phyloP scores from a whole-genome alignment of 2,113 vertebrate species.

The Cairina moschata region DNA sequence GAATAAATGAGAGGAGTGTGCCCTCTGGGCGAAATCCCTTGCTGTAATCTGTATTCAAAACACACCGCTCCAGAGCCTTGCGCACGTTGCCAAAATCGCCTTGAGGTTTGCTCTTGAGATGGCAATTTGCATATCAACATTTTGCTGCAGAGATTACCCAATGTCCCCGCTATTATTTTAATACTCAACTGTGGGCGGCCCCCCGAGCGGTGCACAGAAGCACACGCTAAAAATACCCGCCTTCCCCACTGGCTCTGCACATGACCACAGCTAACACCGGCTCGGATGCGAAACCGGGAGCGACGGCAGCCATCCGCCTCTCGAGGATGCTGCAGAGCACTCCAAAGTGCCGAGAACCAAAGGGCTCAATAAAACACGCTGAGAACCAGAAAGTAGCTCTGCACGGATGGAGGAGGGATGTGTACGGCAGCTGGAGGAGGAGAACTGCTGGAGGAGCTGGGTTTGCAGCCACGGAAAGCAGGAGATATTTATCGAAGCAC shows the following conservation, averaged over 20 bases:
- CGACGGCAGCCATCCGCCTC: background rate
- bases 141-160: constrained; percentile 32
- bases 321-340: background rate
- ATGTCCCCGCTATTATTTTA: constrained; percentile 33
- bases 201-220: constrained; percentile 24
- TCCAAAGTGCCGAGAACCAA: background rate
- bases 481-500: background rate
- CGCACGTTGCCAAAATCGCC: constrained; percentile 19
- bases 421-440: background rate
- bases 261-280: background rate
- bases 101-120: constrained; percentile 42
- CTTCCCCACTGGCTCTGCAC: background rate
- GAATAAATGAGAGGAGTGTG: constrained; percentile 11
- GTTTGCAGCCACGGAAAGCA: background rate
- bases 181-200: constrained; percentile 28
- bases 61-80: background rate
- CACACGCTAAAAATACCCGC: constrained; percentile 36
- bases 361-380: background rate
- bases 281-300: background rate
- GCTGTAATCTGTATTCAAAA: constrained; percentile 53
- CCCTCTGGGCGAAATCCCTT: constrained; percentile 11
- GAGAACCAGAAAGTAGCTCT: background rate
- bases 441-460: background rate
- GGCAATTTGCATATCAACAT: constrained; percentile 54
- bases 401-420: background rate